Percentiles rank a stretch among this genome's conserved stretches.
phyloP scores from a whole-genome alignment of 2,797 vertebrate genomes.

The Halcyon leucocephala region DNA sequence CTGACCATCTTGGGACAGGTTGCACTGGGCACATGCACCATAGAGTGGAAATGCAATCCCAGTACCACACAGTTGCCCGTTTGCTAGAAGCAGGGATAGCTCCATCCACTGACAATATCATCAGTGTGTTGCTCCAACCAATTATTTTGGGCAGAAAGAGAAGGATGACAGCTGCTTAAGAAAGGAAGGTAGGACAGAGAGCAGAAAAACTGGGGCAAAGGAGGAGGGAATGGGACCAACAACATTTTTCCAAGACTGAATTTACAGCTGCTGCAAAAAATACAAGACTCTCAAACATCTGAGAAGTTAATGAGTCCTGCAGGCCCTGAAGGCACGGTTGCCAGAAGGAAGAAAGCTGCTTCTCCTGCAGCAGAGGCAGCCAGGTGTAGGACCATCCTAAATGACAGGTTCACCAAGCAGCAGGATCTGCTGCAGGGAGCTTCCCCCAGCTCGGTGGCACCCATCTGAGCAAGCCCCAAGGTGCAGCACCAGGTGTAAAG shows the following conservation, averaged over 20 bases:
- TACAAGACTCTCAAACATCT: background rate
- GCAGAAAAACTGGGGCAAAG: background rate
- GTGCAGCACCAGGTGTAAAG: background rate
- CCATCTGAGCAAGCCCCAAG: background rate
- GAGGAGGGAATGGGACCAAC: background rate
- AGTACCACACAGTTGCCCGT: fast-evolving
- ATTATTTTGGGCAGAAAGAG: background rate
- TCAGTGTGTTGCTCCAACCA: background rate
- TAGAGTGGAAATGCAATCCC: background rate
- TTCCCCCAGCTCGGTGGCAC: background rate
- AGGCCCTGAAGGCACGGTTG: background rate
- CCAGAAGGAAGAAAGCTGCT: background rate
- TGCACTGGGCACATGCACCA: background rate
- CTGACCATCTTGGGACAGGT: background rate
- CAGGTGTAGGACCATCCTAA: background rate
- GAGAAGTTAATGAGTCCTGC: background rate
- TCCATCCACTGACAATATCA: background rate
- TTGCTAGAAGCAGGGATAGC: background rate
- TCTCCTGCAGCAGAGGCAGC: background rate
- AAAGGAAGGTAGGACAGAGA: background rate
- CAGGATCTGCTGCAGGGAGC: background rate
- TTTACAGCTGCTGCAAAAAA: background rate
- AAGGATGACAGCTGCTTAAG: background rate
- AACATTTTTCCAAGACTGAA: background rate
- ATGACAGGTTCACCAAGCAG: fast-evolving